phyloP scores from a whole-genome alignment of 2,888 invertebrate genomes.

The Nomada ferruginata region DNA sequence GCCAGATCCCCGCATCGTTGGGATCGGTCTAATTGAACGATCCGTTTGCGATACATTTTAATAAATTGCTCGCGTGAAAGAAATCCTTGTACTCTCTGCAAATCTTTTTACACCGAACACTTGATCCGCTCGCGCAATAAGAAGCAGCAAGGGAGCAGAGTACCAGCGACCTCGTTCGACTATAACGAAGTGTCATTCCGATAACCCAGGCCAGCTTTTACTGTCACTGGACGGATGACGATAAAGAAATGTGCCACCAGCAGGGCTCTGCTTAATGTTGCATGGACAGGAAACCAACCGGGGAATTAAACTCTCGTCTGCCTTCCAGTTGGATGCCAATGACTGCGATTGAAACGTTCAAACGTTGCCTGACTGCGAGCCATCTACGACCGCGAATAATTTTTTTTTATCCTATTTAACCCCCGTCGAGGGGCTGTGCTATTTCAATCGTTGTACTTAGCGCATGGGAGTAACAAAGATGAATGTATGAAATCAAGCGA shows the following conservation, averaged over 20 bases:
- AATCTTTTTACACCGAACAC: constrained; percentile 60
- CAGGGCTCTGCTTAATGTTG: constrained; percentile 66
- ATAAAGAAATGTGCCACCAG: constrained; percentile 69
- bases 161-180: constrained; percentile 66
- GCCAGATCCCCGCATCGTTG: neutral
- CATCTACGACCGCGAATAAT: neutral
- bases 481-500: neutral
- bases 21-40: constrained; percentile 5
- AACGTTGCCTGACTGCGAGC: neutral
- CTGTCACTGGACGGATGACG: constrained; percentile 64
- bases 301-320: constrained; percentile 56
- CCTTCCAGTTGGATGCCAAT: constrained; percentile 27
- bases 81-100: constrained; percentile 61
- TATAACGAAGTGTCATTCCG: constrained; percentile 72
- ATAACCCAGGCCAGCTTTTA: constrained; percentile 68
- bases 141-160: constrained; percentile 53
- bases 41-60: constrained; percentile 42
- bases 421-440: neutral
- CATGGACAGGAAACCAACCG: constrained; percentile 58
- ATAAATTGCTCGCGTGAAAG: constrained; percentile 60
- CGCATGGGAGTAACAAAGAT: neutral
- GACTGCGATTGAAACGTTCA: constrained; percentile 31
- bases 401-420: neutral
- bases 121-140: constrained; percentile 60
- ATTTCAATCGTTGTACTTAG: neutral